phyloP scores from a whole-genome alignment of 2,797 vertebrate species.

The Spizella passerina region DNA sequence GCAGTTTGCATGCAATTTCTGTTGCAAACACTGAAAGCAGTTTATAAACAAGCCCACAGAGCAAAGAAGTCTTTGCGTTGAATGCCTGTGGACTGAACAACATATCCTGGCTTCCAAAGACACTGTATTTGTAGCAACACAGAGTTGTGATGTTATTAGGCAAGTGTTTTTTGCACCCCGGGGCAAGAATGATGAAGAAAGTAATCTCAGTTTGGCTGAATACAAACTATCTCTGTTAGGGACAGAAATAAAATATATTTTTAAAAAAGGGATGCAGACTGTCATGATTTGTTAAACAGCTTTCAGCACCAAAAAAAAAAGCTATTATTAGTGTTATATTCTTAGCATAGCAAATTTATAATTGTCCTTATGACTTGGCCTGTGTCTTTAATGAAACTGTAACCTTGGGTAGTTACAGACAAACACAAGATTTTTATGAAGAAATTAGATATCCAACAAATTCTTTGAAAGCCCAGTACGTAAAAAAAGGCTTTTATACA shows the following conservation, averaged over 20 bases:
- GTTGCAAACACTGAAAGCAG: background rate
- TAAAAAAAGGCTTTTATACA: slow-evolving; percentile 83
- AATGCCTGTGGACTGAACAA: background rate
- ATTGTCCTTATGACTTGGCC: slow-evolving; percentile 40
- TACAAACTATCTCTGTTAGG: background rate
- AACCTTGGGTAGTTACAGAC: slow-evolving; percentile 68
- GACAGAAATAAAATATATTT: background rate
- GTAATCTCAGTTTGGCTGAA: background rate
- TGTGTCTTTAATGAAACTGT: slow-evolving; percentile 68
- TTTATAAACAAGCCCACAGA: background rate
- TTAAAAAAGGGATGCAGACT: background rate
- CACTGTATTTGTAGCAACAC: background rate
- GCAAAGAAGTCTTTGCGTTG: background rate
- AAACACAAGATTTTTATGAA: slow-evolving; percentile 79
- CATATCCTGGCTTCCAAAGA: background rate
- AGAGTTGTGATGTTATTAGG: background rate
- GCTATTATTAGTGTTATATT: slow-evolving; percentile 48
- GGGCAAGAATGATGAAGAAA: background rate
- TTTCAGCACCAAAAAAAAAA: slow-evolving; percentile 10
- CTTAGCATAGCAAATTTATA: slow-evolving; percentile 48
- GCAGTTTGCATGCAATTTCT: background rate
- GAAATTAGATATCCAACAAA: slow-evolving; percentile 78
- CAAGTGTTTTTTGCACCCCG: background rate
- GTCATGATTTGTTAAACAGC: background rate
- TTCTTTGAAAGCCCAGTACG: slow-evolving; percentile 73